Conservation (phyloP, 2,113 vertebrate species). For the Aix galericulata region DNA sequence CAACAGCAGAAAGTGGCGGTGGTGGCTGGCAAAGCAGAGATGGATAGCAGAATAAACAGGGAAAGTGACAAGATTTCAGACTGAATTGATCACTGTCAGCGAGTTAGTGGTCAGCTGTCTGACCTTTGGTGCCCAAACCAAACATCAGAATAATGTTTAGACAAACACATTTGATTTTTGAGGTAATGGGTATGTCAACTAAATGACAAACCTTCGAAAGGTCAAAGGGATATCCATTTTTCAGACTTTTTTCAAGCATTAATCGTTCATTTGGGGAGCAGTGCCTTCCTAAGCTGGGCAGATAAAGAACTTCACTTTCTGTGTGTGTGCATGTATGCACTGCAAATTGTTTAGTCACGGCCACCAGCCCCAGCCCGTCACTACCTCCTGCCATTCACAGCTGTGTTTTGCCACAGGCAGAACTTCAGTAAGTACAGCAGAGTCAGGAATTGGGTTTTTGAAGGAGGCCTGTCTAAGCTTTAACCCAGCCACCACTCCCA, state of each 20-base stretch:
- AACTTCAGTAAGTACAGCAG: fast-evolving
- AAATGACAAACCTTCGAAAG: slow-evolving; percentile 86
- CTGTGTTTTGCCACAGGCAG: not conserved
- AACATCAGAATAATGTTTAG: slow-evolving; percentile 88
- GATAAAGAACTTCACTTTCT: not conserved
- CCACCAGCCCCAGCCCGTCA: not conserved
- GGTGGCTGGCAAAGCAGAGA: slow-evolving; percentile 81
- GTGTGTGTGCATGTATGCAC: not conserved
- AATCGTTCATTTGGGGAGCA: slow-evolving; percentile 75
- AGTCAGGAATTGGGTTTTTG: not conserved
- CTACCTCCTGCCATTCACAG: not conserved
- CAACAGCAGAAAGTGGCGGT: slow-evolving; percentile 84
- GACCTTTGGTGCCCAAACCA: slow-evolving; percentile 81
- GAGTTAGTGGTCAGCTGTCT: slow-evolving; percentile 82
- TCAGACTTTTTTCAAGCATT: slow-evolving; percentile 80
- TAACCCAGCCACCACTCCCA: not conserved
- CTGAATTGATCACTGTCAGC: slow-evolving; percentile 88
- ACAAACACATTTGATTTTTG: slow-evolving; percentile 89
- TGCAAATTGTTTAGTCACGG: not conserved
- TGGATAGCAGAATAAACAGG: slow-evolving; percentile 84
- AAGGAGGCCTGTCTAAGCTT: not conserved
- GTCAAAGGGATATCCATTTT: slow-evolving; percentile 86
- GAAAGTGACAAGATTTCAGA: slow-evolving; percentile 80
- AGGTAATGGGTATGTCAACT: slow-evolving; percentile 87
- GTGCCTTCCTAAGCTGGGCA: slow-evolving; percentile 9